phyloP scores from a whole-genome alignment of 2,797 vertebrate species.

The Pteropus rufus region DNA sequence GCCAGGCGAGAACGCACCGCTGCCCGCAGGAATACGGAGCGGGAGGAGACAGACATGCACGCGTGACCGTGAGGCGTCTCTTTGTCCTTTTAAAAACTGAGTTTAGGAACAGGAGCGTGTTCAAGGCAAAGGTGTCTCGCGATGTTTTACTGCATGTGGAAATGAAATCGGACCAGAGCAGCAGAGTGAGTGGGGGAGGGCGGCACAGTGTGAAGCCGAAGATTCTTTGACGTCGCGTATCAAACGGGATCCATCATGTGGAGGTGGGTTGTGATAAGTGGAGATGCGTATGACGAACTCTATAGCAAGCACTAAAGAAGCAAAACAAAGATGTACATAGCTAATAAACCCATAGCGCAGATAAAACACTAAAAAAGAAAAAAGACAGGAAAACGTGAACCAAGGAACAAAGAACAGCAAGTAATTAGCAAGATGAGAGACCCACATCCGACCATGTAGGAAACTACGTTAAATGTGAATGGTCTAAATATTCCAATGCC shows the following conservation, averaged over 20 bases:
- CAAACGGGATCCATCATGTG: fast-evolving
- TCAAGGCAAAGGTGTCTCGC: fast-evolving
- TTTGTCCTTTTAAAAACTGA: background rate
- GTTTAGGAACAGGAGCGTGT: background rate
- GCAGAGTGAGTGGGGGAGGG: fast-evolving
- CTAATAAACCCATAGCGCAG: background rate
- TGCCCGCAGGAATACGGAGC: too few species aligned
- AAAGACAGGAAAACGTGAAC: background rate
- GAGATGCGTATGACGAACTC: fast-evolving
- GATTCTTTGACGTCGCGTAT: too few species aligned
- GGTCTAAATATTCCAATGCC: background rate
- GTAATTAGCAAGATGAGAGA: background rate
- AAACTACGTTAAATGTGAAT: too few species aligned
- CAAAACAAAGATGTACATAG: fast-evolving
- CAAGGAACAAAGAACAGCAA: background rate
- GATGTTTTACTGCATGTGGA: background rate
- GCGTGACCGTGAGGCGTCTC: background rate
- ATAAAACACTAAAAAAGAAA: background rate
- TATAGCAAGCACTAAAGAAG: fast-evolving
- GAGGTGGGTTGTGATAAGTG: fast-evolving
- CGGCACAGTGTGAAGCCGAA: too few species aligned
- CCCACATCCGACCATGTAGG: background rate
- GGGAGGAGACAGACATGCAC: too few species aligned
- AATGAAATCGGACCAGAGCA: too few species aligned
- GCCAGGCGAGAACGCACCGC: background rate